Base-by-base conservation (phyloP, 2,888 invertebrate species). In the Eugnorisma glareosa region DNA sequence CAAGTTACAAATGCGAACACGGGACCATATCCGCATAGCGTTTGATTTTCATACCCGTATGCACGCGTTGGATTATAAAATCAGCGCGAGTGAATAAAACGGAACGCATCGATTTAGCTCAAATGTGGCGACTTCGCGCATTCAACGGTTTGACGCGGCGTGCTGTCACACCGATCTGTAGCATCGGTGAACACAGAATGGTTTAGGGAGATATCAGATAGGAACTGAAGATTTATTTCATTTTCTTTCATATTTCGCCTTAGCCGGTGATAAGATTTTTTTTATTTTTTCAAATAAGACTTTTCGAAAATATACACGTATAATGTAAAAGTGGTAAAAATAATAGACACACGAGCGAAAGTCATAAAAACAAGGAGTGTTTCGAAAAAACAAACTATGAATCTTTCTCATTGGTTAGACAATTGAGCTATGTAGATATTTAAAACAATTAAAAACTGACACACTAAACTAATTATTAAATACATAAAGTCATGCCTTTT, bases 71-170 rank as follows among this genome's bases (percentile, higher is more conserved):
- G 94, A 94, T 95, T 95, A 95, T 93, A 94, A 95, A 95, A 95
- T 95, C 94, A 94, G 88, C 91, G 92, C 87, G 92, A 89, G 85
- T 88, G 92, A 91, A 93, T 92, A 91, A 90, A 92, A 92, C 91
- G 90, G 90, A 91, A 93, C 93, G 93, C 94, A 94, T 95, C 94
- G 94, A 94, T 95, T 95, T 93, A 93, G 93, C 91, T 92, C 69
- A 90, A 91, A 94, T 91, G 92, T 89, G 91, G 89, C 92, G 92
- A 93, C 91, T 94, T 93, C 91, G 92, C 92, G 91, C 93, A 91
- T 93, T 90, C 92, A 90, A 91, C 88, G 91, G 89, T 90, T 91
- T 91, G 89, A 90, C 89, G 79, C 76, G 82, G 71, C 87, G 69
- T 37, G 1, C 79, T 82, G 70, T 94, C 75, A 94, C 94, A 95